phyloP scores from a whole-genome alignment of 2,888 invertebrate genomes.

The Ecdyonurus torrentis region DNA sequence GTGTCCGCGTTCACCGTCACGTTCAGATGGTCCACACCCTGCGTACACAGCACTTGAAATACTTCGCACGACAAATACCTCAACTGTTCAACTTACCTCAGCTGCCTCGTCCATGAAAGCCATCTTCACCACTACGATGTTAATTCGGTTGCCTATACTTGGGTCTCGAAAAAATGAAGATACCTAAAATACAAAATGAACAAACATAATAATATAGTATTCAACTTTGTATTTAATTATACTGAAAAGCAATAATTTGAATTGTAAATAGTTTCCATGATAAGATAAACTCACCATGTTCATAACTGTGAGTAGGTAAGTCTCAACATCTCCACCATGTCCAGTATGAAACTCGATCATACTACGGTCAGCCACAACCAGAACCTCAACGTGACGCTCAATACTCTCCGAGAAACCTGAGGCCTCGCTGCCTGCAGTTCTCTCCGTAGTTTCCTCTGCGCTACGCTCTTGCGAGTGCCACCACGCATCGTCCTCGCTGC shows the following conservation, averaged over 20 bases:
- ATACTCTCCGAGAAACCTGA: not conserved
- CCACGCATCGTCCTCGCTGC: not conserved
- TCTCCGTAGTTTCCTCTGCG: not conserved
- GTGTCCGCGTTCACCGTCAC: conserved; percentile 67
- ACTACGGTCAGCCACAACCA: conserved; percentile 72
- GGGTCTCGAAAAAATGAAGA: conserved; percentile 72
- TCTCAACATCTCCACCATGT: conserved; percentile 46
- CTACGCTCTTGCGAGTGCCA: no score
- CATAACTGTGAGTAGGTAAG: conserved; percentile 79
- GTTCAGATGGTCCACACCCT: conserved; percentile 39
- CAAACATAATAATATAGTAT: no score
- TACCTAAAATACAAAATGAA: no score
- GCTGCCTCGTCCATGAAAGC: conserved; percentile 26
- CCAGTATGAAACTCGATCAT: conserved; percentile 75
- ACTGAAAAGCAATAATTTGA: not conserved
- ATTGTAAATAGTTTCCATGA: not conserved
- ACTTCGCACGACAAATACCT: conserved; percentile 12
- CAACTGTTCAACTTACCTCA: conserved; percentile 26
- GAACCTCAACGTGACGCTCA: conserved; percentile 49
- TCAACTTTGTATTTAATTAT: not conserved
- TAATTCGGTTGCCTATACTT: conserved; percentile 77
- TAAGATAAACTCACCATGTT: conserved; percentile 51
- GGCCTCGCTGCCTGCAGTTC: no score
- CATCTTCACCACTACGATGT: conserved; percentile 75
- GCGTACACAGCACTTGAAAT: not conserved